Percentiles rank a stretch among this genome's conserved stretches.
Conservation (phyloP, 2,797 vertebrate genomes). For the Anguilla pacifica region DNA sequence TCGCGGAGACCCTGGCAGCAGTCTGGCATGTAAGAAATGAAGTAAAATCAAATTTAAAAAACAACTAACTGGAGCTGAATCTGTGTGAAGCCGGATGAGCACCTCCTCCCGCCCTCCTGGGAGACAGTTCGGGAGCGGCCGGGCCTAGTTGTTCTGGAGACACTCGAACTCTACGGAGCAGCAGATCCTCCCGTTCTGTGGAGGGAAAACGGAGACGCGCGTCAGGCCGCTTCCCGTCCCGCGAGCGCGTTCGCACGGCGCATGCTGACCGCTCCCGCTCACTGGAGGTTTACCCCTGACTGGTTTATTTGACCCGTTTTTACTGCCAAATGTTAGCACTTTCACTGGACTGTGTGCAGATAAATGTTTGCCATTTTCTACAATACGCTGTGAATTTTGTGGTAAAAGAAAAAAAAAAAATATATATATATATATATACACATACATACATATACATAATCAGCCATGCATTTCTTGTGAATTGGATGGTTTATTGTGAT, state of each 20-base stretch:
- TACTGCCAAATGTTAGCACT: too few species aligned
- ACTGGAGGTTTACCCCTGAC: too few species aligned
- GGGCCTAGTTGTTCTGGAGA: slow-evolving; percentile 86
- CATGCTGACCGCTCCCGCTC: too few species aligned
- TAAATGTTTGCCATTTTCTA: neutral
- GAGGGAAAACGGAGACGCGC: slow-evolving; percentile 42
- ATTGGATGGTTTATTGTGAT: too few species aligned
- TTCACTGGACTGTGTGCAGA: too few species aligned
- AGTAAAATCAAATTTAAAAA: neutral
- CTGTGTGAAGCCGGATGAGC: slow-evolving; percentile 48
- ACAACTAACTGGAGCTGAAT: neutral
- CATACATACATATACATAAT: neutral
- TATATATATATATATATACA: too few species aligned
- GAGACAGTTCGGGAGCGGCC: slow-evolving; percentile 53
- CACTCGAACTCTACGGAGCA: slow-evolving; percentile 94
- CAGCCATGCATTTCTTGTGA: neutral
- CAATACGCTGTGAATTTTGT: neutral
- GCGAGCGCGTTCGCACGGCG: neutral
- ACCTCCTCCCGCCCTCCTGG: slow-evolving; percentile 54
- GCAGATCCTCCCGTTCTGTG: slow-evolving; percentile 90
- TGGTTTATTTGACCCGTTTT: too few species aligned
- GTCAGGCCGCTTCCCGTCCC: neutral
- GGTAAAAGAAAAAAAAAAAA: neutral
- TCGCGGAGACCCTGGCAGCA: slow-evolving; percentile 71
- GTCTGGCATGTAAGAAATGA: slow-evolving; percentile 44